phyloP scores from a whole-genome alignment of 2,797 vertebrate species.

The Eremophila alpestris region DNA sequence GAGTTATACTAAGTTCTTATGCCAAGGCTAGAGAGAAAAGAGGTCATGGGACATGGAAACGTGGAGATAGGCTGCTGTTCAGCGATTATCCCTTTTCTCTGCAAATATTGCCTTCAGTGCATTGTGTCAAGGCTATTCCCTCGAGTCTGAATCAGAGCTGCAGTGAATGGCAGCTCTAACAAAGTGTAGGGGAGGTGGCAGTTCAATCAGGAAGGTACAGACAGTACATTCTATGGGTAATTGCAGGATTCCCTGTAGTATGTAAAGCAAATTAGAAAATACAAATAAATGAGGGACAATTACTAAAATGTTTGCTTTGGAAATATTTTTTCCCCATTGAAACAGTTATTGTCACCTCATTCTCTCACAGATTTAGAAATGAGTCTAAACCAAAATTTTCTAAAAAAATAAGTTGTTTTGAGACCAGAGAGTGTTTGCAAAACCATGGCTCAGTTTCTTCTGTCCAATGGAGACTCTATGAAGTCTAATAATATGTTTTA shows the following conservation, averaged over 20 bases:
- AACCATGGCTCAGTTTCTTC: not conserved
- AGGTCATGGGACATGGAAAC: constrained; percentile 44
- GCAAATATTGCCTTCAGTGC: constrained; percentile 63
- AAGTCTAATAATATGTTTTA: not conserved
- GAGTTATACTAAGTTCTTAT: constrained; percentile 27
- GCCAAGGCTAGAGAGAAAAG: constrained; percentile 45
- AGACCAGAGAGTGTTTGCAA: not conserved
- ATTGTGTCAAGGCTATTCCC: constrained; percentile 68
- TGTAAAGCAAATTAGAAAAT: constrained; percentile 64
- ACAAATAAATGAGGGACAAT: constrained; percentile 55
- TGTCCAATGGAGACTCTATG: not conserved
- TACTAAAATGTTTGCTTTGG: constrained; percentile 55
- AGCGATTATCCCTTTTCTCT: constrained; percentile 48
- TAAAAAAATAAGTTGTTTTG: not conserved
- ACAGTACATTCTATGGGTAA: constrained; percentile 53
- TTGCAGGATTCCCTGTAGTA: constrained; percentile 63
- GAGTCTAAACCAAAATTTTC: not conserved
- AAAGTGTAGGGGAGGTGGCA: constrained; percentile 62
- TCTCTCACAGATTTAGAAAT: not conserved
- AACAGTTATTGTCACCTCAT: not conserved
- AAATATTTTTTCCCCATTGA: constrained; percentile 34
- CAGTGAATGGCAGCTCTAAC: constrained; percentile 60
- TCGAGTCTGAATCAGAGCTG: constrained; percentile 60
- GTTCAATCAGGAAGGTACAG: constrained; percentile 57
- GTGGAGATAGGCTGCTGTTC: constrained; percentile 25